Evolutionary conservation across 37 sponge, comb jelly and placozoan species (phyloP).

Genomic region (Axinella damicornis): DNA sequence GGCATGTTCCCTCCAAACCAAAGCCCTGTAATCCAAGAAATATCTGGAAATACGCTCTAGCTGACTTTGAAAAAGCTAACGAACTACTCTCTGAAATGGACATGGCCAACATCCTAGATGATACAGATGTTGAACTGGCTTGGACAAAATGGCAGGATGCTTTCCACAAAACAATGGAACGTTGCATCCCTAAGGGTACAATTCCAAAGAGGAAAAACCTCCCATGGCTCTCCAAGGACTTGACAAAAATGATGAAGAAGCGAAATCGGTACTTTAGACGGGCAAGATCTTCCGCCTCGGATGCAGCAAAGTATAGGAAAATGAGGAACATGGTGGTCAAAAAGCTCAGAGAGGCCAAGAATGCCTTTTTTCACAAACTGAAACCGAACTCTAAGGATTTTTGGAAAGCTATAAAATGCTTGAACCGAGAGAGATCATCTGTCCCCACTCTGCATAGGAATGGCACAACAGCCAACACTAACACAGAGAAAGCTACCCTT

Average conservation of each 20-base stretch:
- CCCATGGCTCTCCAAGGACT: constrained; percentile 12
- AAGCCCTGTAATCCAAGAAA: not conserved
- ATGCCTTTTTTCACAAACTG: not conserved
- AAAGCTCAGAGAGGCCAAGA: constrained; percentile 1
- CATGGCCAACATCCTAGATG: not conserved
- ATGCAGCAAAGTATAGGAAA: not conserved
- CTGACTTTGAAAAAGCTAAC: not conserved
- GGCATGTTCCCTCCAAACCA: not conserved
- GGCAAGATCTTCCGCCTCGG: not conserved
- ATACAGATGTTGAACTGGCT: not conserved
- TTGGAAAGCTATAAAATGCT: constrained; percentile 5
- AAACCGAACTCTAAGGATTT: not conserved
- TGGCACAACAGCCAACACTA: not conserved
- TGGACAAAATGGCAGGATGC: not conserved
- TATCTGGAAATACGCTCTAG: not conserved
- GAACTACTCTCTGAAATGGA: not conserved
- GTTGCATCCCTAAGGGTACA: not conserved
- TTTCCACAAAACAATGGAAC: constrained; percentile 3
- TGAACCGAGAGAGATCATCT: constrained; percentile 1
- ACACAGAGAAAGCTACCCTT: not conserved
- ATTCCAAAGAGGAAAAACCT: constrained; percentile 13
- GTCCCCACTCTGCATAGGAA: not conserved
- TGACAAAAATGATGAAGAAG: not conserved
- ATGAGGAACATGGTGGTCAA: not conserved
- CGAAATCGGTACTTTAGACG: not conserved